Conservation (phyloP, 2,888 invertebrate genomes). For the Bombyx huttoni region DNA sequence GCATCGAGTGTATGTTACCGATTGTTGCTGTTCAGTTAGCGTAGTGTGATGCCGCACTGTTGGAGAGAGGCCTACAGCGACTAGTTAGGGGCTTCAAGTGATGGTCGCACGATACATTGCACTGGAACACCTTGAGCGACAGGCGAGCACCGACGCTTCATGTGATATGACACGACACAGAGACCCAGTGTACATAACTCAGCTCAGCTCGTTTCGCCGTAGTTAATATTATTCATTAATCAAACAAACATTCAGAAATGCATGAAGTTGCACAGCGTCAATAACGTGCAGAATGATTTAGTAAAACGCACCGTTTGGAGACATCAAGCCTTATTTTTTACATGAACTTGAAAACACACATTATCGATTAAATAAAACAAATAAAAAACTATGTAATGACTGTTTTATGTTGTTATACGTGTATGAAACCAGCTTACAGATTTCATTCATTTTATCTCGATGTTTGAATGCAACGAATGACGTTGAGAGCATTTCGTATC, state of each 20-base stretch:
- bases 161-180: conserved; percentile 40
- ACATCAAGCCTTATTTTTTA: conserved; percentile 42
- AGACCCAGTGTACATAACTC: conserved; percentile 56
- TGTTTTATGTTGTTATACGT: background rate
- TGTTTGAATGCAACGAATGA: background rate
- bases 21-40: conserved; percentile 65
- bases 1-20: conserved; percentile 61
- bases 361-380: background rate
- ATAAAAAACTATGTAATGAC: background rate
- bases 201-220: conserved; percentile 43
- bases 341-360: conserved; percentile 21
- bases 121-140: conserved; percentile 62
- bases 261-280: conserved; percentile 57
- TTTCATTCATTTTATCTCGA: background rate
- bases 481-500: background rate
- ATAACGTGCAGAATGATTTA: conserved; percentile 49
- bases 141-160: conserved; percentile 61
- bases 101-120: conserved; percentile 53
- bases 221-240: conserved; percentile 37
- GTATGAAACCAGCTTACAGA: background rate
- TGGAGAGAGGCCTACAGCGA: conserved; percentile 47
- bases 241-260: conserved; percentile 37
- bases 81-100: conserved; percentile 61
- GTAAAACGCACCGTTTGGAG: conserved; percentile 41
- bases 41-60: conserved; percentile 67